These are phyloP conservation scores for Aphelocoma coerulescens DNA, from an alignment of 2,113 vertebrate genomes.

Conservation along the genomic window DNA sequence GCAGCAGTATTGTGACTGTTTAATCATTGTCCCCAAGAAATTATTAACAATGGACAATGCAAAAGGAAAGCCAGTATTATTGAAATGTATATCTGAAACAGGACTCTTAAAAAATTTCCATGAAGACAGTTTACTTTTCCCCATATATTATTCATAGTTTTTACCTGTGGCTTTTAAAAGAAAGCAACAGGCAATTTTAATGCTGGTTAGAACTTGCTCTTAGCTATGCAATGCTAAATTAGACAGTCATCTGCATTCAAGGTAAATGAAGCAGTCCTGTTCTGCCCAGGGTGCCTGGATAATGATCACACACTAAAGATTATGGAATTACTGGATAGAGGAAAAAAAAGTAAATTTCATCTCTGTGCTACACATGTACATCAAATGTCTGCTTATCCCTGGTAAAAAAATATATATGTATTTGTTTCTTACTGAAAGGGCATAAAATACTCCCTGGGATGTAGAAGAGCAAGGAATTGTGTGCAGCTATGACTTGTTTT, in stretches of 20 bases:
- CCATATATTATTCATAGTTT: neutral
- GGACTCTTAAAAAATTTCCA: neutral
- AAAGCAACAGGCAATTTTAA: neutral
- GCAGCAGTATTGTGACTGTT: neutral
- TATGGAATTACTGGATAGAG: neutral
- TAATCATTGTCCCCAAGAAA: neutral
- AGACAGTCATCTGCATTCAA: neutral
- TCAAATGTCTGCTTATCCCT: neutral
- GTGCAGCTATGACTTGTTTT: neutral
- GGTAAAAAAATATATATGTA: neutral
- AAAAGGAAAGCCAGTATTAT: neutral
- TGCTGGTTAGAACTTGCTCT: neutral
- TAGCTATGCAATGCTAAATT: neutral
- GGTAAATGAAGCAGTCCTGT: neutral
- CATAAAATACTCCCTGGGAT: neutral
- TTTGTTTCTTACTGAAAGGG: neutral
- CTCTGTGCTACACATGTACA: neutral
- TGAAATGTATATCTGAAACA: neutral
- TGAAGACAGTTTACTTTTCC: neutral
- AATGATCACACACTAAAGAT: neutral
- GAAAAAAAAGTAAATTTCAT: neutral
- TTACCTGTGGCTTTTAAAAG: neutral
- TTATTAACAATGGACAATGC: neutral
- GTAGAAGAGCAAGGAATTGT: neutral
- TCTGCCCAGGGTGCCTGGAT: neutral